Base-by-base conservation (phyloP, 2,888 invertebrate species). In the Chelonus formosanus region DNA sequence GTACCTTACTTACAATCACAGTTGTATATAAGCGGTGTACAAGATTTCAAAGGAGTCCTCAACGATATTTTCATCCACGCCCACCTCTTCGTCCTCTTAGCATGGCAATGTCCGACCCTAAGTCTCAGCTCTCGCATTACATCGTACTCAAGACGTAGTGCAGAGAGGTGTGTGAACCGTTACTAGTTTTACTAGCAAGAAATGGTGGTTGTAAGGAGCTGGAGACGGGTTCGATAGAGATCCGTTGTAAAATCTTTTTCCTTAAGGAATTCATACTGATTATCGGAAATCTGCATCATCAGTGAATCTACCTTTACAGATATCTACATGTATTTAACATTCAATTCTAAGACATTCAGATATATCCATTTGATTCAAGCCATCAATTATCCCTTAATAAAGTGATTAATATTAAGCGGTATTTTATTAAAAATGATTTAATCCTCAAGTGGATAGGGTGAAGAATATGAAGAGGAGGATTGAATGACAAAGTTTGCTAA, bases 21-120 rank as follows among this genome's bases (percentile, higher is more conserved):
- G 20, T 61, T 61, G 53, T 53, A 45, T 61, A 61, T 34, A 61
- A 61, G 44, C 61, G 31, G 52, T 43, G 45, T 56, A 44, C 45
- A 63, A 6, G 8, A 55, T 56, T 50, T 48, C 47, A 63, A 66
- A 68, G 55, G 40, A 62, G 48, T 67, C 65, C 36, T 64, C 60
- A 68, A 68, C 72, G 72, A 73, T 71, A 74, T 74, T 75, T 71
- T 70, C 69, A 70, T 73, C 69, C 77, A 75, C 78, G 78, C 78
- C 78, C 73, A 76, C 74, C 74, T 71, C 55, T 35, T 55, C 48
- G 54, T 63, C 40, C 48, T 55, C 45, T 47, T 44, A 8, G 58
- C 62, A 52, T 71, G 59, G 52, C 63, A 63, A 67, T 58, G 43
- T 52, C 34, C 47, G 48, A 53, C 48, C 48, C 43, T 65, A 43